These are phyloP conservation scores for Drosophila parthenogenetica DNA, from an alignment of 2,888 invertebrate species.

Conservation along the genomic window DNA sequence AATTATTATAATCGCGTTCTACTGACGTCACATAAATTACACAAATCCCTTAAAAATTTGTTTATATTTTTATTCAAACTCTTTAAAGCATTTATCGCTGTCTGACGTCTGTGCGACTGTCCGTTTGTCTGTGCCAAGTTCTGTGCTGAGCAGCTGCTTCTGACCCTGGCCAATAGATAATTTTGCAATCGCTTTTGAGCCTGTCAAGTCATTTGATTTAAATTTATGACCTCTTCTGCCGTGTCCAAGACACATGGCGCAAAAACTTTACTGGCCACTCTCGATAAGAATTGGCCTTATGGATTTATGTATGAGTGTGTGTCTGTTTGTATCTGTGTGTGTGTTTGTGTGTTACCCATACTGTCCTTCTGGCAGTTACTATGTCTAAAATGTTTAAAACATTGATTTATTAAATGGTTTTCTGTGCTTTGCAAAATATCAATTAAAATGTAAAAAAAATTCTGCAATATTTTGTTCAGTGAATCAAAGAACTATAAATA, in stretches of 20 bases:
- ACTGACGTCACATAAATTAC: conserved; percentile 32
- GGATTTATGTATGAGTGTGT: conserved; percentile 4
- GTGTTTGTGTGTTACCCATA: not conserved
- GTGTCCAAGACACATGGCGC: conserved; percentile 63
- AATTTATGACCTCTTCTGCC: conserved; percentile 65
- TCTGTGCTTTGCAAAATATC: not conserved
- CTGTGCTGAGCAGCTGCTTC: conserved; percentile 44
- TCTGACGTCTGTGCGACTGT: not conserved
- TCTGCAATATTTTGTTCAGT: too few species aligned
- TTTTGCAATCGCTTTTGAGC: conserved; percentile 56
- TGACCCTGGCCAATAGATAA: conserved; percentile 55
- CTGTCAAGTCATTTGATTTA: conserved; percentile 72
- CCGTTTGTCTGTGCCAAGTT: conserved; percentile 7
- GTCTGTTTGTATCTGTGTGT: not conserved
- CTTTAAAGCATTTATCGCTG: conserved; percentile 18
- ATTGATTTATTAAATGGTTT: conserved; percentile 8
- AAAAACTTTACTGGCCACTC: conserved; percentile 39
- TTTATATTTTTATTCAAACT: conserved; percentile 22
- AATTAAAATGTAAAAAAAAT: not conserved
- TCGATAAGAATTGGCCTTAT: conserved; percentile 22
- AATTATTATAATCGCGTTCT: conserved; percentile 52
- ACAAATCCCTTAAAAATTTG: conserved; percentile 14
- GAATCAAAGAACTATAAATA: too few species aligned
- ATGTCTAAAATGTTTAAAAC: conserved; percentile 3
- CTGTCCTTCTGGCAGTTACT: not conserved